Percentiles rank a stretch among this genome's conserved stretches.
Evolutionary conservation across 2,797 vertebrate species (phyloP).

Genomic region (Kryptopterus vitreolus): DNA sequence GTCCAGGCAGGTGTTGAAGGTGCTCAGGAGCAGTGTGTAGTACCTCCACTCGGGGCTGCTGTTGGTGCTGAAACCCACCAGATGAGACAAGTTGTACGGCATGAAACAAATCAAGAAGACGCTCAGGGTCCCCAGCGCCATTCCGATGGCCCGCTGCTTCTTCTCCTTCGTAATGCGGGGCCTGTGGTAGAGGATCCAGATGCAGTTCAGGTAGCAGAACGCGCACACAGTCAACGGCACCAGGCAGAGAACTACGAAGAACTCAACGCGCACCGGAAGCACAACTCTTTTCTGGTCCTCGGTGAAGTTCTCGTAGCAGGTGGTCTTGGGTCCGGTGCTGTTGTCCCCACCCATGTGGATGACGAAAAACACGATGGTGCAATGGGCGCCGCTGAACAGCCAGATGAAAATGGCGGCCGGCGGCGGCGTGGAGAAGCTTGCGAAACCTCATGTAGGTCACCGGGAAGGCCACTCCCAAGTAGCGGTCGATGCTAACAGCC

Average conservation of each 20-base stretch:
- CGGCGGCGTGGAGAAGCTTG: slow-evolving; percentile 55
- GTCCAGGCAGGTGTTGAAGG: slow-evolving; percentile 81
- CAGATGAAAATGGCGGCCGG: slow-evolving; percentile 57
- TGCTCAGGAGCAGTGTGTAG: slow-evolving; percentile 72
- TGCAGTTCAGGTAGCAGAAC: slow-evolving; percentile 76
- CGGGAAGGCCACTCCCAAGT: slow-evolving; percentile 74
- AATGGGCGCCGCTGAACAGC: slow-evolving; percentile 60
- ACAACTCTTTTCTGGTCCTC: slow-evolving; percentile 56
- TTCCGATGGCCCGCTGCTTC: slow-evolving; percentile 77
- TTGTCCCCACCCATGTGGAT: slow-evolving; percentile 46
- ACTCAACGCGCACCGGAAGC: slow-evolving; percentile 71
- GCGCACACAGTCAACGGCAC: slow-evolving; percentile 71
- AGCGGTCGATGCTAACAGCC: slow-evolving; percentile 78
- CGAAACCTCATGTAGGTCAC: slow-evolving; percentile 67
- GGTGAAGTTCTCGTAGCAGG: slow-evolving; percentile 74
- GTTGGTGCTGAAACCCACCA: slow-evolving; percentile 68
- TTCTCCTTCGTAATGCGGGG: slow-evolving; percentile 67
- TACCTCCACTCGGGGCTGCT: slow-evolving; percentile 70
- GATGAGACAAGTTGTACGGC: slow-evolving; percentile 78
- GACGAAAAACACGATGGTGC: slow-evolving; percentile 55
- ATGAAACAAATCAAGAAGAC: slow-evolving; percentile 78
- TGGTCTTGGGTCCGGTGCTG: slow-evolving; percentile 22
- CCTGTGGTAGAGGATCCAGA: slow-evolving; percentile 69
- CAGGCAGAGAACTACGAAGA: slow-evolving; percentile 74
- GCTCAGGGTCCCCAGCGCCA: slow-evolving; percentile 75